These are phyloP conservation scores for Phoebastria nigripes DNA, from an alignment of 2,797 vertebrate genomes.

Conservation along the genomic window DNA sequence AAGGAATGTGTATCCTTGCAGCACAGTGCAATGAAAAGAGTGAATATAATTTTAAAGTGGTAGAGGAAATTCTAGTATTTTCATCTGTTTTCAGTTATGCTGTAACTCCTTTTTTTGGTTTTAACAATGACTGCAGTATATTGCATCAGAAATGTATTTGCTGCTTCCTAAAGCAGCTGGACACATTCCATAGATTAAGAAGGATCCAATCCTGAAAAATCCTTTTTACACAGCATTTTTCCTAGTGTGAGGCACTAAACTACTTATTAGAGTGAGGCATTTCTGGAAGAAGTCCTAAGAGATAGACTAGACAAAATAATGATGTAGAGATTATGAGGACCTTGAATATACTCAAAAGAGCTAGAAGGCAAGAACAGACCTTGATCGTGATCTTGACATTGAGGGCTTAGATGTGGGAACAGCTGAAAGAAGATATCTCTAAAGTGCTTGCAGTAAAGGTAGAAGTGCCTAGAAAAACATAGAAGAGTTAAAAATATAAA, in stretches of 20 bases:
- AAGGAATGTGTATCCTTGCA: not conserved
- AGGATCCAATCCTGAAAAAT: not conserved
- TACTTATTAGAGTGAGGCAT: not conserved
- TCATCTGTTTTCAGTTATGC: not conserved
- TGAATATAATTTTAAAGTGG: not conserved
- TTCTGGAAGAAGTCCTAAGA: not conserved
- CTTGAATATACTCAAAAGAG: not conserved
- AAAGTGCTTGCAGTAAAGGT: not conserved
- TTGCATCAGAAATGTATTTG: not conserved
- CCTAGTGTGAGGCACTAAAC: not conserved
- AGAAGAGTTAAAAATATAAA: not conserved
- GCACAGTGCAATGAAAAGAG: not conserved
- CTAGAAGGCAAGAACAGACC: not conserved
- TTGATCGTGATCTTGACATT: not conserved
- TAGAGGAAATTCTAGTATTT: not conserved
- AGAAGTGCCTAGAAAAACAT: not conserved
- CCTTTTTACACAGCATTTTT: not conserved
- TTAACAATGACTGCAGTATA: not conserved
- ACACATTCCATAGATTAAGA: not conserved
- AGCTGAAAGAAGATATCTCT: not conserved
- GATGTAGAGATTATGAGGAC: not conserved
- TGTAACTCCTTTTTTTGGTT: not conserved
- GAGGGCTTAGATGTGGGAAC: not conserved
- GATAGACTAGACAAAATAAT: not conserved
- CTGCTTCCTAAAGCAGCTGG: not conserved